Evolutionary conservation across 2,113 vertebrate genomes (phyloP).

Genomic region (Neotoma lepida): DNA sequence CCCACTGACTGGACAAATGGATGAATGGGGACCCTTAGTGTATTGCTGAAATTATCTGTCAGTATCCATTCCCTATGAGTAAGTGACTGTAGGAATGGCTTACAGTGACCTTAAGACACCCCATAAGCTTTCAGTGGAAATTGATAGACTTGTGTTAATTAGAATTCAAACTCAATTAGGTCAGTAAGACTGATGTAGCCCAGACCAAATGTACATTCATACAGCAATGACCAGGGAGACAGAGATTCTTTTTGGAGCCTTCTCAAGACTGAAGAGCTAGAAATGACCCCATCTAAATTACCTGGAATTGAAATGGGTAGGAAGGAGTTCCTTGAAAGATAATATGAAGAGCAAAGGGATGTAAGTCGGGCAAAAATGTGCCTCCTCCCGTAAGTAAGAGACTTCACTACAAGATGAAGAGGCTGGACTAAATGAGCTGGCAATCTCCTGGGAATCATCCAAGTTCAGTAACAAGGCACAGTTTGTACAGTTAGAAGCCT

Average conservation of each 20-base stretch:
- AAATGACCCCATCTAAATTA: background rate
- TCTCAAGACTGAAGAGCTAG: background rate
- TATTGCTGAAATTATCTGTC: background rate
- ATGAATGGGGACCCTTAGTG: background rate
- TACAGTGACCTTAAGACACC: background rate
- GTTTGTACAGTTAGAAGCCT: background rate
- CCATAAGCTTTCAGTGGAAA: background rate
- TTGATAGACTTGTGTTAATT: background rate
- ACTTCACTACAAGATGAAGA: background rate
- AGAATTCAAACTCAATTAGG: background rate
- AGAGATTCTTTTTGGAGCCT: background rate
- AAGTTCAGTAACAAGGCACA: background rate
- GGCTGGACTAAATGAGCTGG: background rate
- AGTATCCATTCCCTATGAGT: background rate
- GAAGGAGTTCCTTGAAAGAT: background rate
- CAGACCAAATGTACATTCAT: background rate
- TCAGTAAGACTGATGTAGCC: background rate
- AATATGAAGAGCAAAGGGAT: background rate
- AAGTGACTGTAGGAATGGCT: background rate
- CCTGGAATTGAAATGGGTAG: background rate
- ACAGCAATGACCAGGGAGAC: background rate
- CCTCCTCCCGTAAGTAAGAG: background rate
- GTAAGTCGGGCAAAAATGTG: background rate
- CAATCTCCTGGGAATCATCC: background rate
- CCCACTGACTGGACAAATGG: background rate